phyloP scores from a whole-genome alignment of 2,113 vertebrate genomes.

The Mormyrus lacerda region DNA sequence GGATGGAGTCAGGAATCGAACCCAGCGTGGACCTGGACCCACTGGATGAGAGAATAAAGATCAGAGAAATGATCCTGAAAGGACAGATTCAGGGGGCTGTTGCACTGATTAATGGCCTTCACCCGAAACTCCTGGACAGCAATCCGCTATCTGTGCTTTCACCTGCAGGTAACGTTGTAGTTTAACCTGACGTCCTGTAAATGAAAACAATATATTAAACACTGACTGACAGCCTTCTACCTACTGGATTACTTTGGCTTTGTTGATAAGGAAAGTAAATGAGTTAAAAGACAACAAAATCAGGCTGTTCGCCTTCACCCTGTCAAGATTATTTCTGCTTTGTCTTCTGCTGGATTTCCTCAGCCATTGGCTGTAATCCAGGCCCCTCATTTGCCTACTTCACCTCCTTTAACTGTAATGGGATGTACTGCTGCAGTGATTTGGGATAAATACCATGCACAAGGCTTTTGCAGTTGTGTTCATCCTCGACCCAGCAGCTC shows the following conservation, averaged over 20 bases:
- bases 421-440: background rate
- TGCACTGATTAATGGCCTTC: constrained; percentile 90
- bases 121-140: constrained; percentile 90
- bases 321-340: background rate
- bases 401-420: background rate
- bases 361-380: background rate
- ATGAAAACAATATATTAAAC: background rate
- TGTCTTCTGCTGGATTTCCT: background rate
- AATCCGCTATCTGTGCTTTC: constrained; percentile 98
- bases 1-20: constrained; percentile 95
- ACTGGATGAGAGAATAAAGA: constrained; percentile 93
- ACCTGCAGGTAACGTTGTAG: constrained; percentile 76
- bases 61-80: constrained; percentile 94
- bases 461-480: background rate
- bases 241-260: background rate
- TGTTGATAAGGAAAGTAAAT: background rate
- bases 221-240: background rate
- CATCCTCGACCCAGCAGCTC: background rate
- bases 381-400: background rate
- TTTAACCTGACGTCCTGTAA: background rate
- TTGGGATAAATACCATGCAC: background rate
- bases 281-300: background rate
- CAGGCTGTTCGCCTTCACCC: background rate
- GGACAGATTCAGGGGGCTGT: constrained; percentile 96
- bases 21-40: constrained; percentile 92